phyloP scores from a whole-genome alignment of 2,888 invertebrate genomes.

The Orchestes rusci region DNA sequence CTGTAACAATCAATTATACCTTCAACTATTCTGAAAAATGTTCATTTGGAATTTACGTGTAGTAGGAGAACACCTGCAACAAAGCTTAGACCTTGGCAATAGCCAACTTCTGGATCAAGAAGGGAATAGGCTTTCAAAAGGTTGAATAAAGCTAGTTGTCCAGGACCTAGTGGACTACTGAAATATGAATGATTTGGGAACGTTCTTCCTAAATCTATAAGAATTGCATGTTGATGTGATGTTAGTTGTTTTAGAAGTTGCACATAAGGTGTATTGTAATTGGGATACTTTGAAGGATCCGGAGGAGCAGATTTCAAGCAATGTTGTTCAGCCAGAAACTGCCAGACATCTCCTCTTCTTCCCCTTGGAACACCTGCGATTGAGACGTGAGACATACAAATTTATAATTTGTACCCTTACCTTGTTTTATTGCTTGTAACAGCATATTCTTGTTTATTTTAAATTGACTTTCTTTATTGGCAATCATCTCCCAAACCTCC shows the following conservation, averaged over 20 bases:
- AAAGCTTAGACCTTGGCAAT: constrained; percentile 95
- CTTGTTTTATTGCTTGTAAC: constrained; percentile 71
- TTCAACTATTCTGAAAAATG: neutral
- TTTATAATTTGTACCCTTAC: constrained; percentile 40
- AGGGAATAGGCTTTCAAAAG: constrained; percentile 93
- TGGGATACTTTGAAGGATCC: constrained; percentile 61
- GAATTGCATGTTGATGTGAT: constrained; percentile 92
- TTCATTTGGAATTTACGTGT: constrained; percentile 57
- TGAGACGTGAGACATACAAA: too few species aligned
- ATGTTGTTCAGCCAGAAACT: constrained; percentile 80
- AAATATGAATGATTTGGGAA: constrained; percentile 94
- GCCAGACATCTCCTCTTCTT: constrained; percentile 86
- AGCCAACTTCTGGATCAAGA: constrained; percentile 89
- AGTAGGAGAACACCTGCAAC: constrained; percentile 88
- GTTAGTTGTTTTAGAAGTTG: constrained; percentile 79
- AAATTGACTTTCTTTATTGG: constrained; percentile 52
- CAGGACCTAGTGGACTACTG: constrained; percentile 83
- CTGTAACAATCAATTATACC: constrained; percentile 45
- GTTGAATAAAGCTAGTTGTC: constrained; percentile 90
- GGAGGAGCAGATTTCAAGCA: constrained; percentile 64
- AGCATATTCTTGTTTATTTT: constrained; percentile 58
- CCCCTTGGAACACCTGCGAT: constrained; percentile 72
- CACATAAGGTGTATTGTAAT: constrained; percentile 72
- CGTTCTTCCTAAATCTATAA: constrained; percentile 85
- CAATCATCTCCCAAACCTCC: constrained; percentile 70